Base-by-base conservation (phyloP, 2,888 invertebrate genomes). In the Tetragonula carbonaria region DNA sequence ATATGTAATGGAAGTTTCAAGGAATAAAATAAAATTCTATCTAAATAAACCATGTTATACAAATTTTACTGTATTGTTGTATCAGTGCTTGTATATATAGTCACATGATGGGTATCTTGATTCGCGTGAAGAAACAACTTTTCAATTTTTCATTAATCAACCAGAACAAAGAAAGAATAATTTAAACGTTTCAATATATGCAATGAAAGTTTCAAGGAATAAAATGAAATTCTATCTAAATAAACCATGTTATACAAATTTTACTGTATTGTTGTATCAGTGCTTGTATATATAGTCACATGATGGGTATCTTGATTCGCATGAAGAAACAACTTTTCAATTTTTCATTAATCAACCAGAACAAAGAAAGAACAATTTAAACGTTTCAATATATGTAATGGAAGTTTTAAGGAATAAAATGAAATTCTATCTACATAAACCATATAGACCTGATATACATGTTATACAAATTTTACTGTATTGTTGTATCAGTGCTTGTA, bases 241-340 rank as follows among this genome's bases (percentile, higher is more conserved):
- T 51, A 33, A 50, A 65, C 14, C 18, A 14, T 63, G 23, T 45
- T 18, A 23, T n/a, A 62, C 21, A 45, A 33, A 28, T 55, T 51
- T 65, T 33, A 13, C 55, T 28, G 23, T 55, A 59, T 79, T 65
- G 59, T 79, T 62, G 71, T 76, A 70, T 77, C 74, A 80, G 50
- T 86, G 84, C 88, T 81, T 90, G 90, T 89, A 90, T 91, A 90
- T 90, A 89, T 90, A 92, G 93, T 94, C 94, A 94, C 93, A 93
- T 94, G 94, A 94, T 91, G 71, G 72, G 63, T 38, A 45, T 55
- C 45, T 65, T 16, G 33, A 66, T 13, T n/a, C 65, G n/a, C n/a
- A 53, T 14, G 3, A 68, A n/a, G 50, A 73, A 45, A 18, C 55
- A 6, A 3, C 0, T n/a, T 23, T 59, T 21, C 13, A 14, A 75